phyloP scores from a whole-genome alignment of 1,140 invertebrate species.

The Drosophila funebris region DNA sequence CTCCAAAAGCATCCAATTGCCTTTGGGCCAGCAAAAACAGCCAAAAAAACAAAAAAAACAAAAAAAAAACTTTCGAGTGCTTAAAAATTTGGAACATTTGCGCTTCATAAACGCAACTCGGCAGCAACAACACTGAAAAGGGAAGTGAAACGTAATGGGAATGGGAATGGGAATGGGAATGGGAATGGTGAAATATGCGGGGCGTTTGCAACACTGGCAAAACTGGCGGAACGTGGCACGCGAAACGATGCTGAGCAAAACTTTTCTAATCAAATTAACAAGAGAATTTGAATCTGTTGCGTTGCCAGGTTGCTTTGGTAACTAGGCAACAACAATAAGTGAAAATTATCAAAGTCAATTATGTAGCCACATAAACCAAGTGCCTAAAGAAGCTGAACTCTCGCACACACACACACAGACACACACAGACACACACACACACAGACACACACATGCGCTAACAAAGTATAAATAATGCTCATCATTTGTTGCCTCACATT shows the following conservation, averaged over 20 bases:
- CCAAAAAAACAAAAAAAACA: not conserved
- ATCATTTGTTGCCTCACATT: conserved; percentile 45
- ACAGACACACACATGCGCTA: conserved; percentile 1
- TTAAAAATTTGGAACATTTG: conserved; percentile 29
- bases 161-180: not conserved
- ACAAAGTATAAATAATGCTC: conserved; percentile 48
- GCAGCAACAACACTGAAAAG: not conserved
- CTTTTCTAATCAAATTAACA: conserved; percentile 82
- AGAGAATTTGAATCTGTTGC: conserved; percentile 48
- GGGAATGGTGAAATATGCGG: not conserved
- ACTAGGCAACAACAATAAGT: conserved; percentile 54
- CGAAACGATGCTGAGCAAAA: conserved; percentile 30
- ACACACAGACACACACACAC: conserved; percentile 3
- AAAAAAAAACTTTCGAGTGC: conserved; percentile 22
- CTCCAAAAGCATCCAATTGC: conserved; percentile 28
- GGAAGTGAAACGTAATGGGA: not conserved
- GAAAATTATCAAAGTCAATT: conserved; percentile 77
- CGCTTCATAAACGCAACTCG: conserved; percentile 18
- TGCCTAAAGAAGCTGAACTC: conserved; percentile 19
- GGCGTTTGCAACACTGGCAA: not conserved
- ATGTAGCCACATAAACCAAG: conserved; percentile 47
- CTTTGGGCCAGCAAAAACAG: not conserved
- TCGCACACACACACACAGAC: conserved; percentile 14
- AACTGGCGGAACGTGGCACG: not conserved
- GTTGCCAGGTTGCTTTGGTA: conserved; percentile 30